Conservation (phyloP, 2,888 invertebrate genomes). For the Cheilosia grossa region DNA sequence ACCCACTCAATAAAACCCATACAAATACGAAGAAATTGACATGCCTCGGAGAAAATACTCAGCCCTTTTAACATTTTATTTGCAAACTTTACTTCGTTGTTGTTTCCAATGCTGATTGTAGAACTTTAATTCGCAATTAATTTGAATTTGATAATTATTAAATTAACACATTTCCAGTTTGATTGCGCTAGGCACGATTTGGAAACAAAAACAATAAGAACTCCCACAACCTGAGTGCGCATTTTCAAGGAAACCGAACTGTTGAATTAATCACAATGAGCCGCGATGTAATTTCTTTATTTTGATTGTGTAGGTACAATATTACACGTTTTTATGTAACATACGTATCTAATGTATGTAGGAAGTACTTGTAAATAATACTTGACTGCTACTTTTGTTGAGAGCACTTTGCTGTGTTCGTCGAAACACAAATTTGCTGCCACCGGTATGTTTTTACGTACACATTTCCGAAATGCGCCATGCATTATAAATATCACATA, state of each 20-base stretch:
- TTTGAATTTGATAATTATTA: constrained; percentile 50
- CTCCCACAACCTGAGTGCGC: constrained; percentile 37
- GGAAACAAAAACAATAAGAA: constrained; percentile 2
- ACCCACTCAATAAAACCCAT: too few relatives aligned
- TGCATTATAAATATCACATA: constrained; percentile 36
- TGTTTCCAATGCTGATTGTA: constrained; percentile 26
- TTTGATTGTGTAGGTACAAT: background rate
- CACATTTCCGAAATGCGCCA: constrained; percentile 44
- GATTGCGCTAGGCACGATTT: constrained; percentile 46
- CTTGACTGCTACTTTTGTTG: background rate
- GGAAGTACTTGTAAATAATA: constrained; percentile 2
- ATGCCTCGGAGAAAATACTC: too few relatives aligned
- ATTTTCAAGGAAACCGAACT: constrained; percentile 36
- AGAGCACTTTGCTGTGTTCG: constrained; percentile 12
- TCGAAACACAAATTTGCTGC: background rate
- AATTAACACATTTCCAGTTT: constrained; percentile 58
- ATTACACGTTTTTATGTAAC: background rate
- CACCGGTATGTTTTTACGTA: constrained; percentile 34
- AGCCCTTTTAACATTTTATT: too few relatives aligned
- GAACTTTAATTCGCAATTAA: constrained; percentile 23
- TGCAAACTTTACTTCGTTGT: background rate
- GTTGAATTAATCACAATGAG: constrained; percentile 60
- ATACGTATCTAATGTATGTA: background rate
- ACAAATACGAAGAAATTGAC: too few relatives aligned
- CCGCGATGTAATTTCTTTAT: constrained; percentile 1